Evolutionary conservation across 2,113 vertebrate genomes (phyloP), one percentile per base, ranked within the genome.

Genomic region (Tenrec ecaudatus): DNA sequence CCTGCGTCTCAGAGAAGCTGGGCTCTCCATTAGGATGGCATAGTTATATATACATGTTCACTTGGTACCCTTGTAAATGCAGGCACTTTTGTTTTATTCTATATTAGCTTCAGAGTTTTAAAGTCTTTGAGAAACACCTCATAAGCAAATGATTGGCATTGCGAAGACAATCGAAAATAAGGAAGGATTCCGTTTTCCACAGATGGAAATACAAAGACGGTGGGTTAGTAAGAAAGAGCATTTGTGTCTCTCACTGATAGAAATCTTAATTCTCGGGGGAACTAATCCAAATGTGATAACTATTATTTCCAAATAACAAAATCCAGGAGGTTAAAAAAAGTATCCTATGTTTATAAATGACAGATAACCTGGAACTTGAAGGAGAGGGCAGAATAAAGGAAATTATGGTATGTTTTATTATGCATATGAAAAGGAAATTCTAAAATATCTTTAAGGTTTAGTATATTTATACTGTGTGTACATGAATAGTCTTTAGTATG

Each of bases 1-100:
- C 2, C 0, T 62, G 25, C 68, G 90, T 98, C 98, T 98, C 98
- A 98, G 97, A 88, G 93, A 98, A 98, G 98, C 98, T 98, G 98
- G 97, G 93, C 60, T 97, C 78, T 58, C 31, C 77, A 78, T 91
- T 40, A 33, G 81, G 9, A 78, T 53, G 2, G 86, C 57, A 86
- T 81, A 75, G 89, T 62, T 17, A 10, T 19, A 10, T 19, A 89
- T 23, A 77, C 64, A 47, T 29, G 19, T 33, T 84, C 78, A 25
- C 14, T 73, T 60, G 80, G 91, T 58, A 15, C 9, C 36, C 57
- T 53, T 90, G 22, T 53, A 86, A 88, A 89, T 62, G 69, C 40
- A 83, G 64, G 58, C 7, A 82, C 38, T 84, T 82, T 82, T 17
- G 91, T 85, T 93, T 91, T 66, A 77, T 16, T 83, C 40, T 88